Conservation (phyloP, 2,113 vertebrate species). For the Anoura caudifer region DNA sequence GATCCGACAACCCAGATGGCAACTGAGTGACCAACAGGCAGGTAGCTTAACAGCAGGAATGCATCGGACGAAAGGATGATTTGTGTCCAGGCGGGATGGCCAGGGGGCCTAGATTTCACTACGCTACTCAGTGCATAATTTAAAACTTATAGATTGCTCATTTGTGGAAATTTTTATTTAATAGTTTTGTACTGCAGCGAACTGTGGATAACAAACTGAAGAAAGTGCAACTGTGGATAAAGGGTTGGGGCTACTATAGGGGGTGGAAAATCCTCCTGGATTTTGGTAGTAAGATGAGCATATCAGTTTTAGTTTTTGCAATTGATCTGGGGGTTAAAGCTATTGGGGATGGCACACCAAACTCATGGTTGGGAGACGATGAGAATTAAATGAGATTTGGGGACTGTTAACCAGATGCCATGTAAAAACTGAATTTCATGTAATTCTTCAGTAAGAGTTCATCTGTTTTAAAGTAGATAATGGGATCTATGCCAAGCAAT, state of each 20-base stretch:
- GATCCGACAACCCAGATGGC: neutral
- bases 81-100: neutral
- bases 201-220: neutral
- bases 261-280: neutral
- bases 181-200: neutral
- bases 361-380: neutral
- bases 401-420: neutral
- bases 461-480: neutral
- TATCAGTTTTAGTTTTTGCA: neutral
- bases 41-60: neutral
- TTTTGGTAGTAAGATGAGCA: neutral
- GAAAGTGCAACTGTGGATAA: neutral
- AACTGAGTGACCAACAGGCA: neutral
- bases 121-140: neutral
- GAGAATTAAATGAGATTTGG: neutral
- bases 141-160: neutral
- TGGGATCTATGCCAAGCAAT: neutral
- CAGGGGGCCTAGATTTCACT: neutral
- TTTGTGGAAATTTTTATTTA: neutral
- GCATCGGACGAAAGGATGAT: neutral
- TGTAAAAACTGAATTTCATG: neutral
- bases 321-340: neutral
- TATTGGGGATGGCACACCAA: neutral
- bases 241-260: neutral
- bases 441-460: neutral